phyloP scores from a whole-genome alignment of 2,888 invertebrate genomes.

The Thyatira batis region DNA sequence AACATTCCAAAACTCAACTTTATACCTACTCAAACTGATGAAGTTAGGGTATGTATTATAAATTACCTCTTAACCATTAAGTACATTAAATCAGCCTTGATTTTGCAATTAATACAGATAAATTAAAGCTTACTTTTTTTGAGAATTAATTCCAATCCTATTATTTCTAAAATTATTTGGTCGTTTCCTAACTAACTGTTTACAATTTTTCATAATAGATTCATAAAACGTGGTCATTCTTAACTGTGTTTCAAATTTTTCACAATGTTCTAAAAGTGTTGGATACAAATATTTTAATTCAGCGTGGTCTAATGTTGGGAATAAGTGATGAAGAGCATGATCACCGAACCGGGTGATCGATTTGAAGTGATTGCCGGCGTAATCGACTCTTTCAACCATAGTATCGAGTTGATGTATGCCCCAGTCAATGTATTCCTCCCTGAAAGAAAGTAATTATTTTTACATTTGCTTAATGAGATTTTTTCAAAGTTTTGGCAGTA shows the following conservation, averaged over 20 bases:
- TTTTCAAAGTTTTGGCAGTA: background rate
- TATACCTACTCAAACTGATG: too few relatives aligned
- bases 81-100: too few relatives aligned
- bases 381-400: constrained; percentile 86
- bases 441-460: constrained; percentile 47
- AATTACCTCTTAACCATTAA: too few relatives aligned
- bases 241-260: constrained; percentile 83
- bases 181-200: constrained; percentile 66
- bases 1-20: too few relatives aligned
- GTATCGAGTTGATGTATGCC: constrained; percentile 89
- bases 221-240: constrained; percentile 80
- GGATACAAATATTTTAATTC: constrained; percentile 86
- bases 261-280: constrained; percentile 83
- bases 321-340: constrained; percentile 90
- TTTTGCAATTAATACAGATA: too few relatives aligned
- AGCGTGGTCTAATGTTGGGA: constrained; percentile 91
- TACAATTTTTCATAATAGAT: constrained; percentile 85
- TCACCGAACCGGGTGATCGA: constrained; percentile 89
- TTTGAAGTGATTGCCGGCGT: constrained; percentile 84
- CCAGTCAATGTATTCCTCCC: constrained; percentile 85
- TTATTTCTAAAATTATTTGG: constrained; percentile 55
- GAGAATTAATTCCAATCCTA: constrained; percentile 14
- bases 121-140: background rate
- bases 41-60: too few relatives aligned
- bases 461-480: background rate